These are phyloP conservation scores for Danionella cerebrum DNA, from an alignment of 2,113 vertebrate genomes.

Conservation along the genomic window DNA sequence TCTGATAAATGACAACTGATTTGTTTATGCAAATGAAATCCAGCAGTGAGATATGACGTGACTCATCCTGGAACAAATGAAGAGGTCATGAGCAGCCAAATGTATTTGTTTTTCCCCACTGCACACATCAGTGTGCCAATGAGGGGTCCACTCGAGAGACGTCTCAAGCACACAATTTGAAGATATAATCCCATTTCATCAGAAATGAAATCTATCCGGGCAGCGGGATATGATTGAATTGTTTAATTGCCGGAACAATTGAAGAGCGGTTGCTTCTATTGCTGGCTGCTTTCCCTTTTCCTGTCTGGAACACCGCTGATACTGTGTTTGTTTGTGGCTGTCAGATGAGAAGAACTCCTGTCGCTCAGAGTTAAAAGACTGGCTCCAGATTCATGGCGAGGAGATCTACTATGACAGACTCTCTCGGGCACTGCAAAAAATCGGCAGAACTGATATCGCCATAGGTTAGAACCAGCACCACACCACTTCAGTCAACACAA, in stretches of 20 bases:
- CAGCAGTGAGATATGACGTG: background rate
- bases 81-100: background rate
- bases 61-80: background rate
- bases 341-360: slow-evolving; percentile 49
- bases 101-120: background rate
- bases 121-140: background rate
- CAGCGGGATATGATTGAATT: slow-evolving; percentile 14
- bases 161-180: slow-evolving; percentile 12
- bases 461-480: slow-evolving; percentile 53
- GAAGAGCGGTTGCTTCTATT: background rate
- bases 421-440: slow-evolving; percentile 53
- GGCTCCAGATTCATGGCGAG: slow-evolving; percentile 51
- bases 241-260: slow-evolving; percentile 31
- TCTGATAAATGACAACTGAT: background rate
- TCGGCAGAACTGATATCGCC: slow-evolving; percentile 61
- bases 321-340: slow-evolving; percentile 25
- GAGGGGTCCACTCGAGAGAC: slow-evolving; percentile 14
- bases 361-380: slow-evolving; percentile 47
- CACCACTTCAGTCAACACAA: background rate
- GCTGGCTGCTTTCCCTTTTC: slow-evolving; percentile 20
- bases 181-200: background rate
- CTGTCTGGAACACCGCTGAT: background rate
- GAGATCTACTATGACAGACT: slow-evolving; percentile 62
- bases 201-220: slow-evolving; percentile 1
- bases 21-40: background rate